These are phyloP conservation scores for Oscheius onirici DNA, from an alignment of 2,888 invertebrate genomes.

Conservation along the genomic window DNA sequence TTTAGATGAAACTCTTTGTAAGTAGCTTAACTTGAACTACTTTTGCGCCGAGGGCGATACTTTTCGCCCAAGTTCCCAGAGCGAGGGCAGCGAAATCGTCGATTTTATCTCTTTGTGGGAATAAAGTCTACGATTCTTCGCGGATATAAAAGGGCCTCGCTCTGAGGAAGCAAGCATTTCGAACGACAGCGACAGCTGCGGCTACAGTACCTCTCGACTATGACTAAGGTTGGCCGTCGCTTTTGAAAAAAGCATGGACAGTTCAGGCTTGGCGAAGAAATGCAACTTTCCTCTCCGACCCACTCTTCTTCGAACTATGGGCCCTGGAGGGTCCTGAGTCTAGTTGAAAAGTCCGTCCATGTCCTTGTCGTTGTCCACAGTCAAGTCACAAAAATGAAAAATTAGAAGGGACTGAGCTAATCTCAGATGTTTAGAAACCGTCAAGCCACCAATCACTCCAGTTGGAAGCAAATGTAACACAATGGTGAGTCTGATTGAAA, in stretches of 20 bases:
- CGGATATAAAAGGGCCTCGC: neutral
- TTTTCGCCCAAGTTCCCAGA: neutral
- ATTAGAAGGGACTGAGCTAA: neutral
- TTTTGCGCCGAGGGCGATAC: neutral
- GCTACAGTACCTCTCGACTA: neutral
- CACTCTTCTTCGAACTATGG: neutral
- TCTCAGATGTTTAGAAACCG: neutral
- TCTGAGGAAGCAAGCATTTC: neutral
- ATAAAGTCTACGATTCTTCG: neutral
- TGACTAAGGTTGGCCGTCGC: neutral
- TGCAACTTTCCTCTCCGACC: neutral
- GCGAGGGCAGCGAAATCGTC: neutral
- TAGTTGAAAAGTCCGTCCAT: neutral
- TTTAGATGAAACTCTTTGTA: no score
- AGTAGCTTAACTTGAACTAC: no score
- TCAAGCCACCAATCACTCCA: neutral
- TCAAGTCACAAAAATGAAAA: neutral
- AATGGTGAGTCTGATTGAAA: neutral
- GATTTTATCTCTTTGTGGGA: neutral
- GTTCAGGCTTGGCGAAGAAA: neutral
- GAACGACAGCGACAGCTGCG: neutral
- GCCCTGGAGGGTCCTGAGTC: neutral
- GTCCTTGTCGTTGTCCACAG: conserved; percentile 7
- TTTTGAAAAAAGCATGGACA: neutral
- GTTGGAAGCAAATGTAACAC: neutral